Conservation (phyloP, 2,113 vertebrate genomes). For the Dendropsophus ebraccatus region DNA sequence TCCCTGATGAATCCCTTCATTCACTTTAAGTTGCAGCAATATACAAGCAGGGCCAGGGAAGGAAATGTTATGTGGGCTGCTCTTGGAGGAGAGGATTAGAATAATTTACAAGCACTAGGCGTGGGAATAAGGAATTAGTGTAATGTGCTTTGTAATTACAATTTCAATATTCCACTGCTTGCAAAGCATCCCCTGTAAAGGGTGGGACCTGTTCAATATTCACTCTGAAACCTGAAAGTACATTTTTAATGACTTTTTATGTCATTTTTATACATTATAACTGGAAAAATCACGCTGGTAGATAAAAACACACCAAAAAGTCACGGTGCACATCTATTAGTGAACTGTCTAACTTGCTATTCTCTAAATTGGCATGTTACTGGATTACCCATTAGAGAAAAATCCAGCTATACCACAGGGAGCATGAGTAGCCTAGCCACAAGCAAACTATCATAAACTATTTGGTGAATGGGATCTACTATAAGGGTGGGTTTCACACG, state of each 20-base stretch:
- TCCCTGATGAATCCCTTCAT: conserved; percentile 1
- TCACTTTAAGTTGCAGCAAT: conserved; percentile 9
- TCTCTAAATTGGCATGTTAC: not conserved
- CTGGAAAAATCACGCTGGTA: not conserved
- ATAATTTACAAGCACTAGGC: conserved; percentile 46
- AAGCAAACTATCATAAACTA: not conserved
- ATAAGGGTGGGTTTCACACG: not conserved
- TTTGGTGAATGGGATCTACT: not conserved
- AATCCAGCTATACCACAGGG: no score
- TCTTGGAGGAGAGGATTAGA: conserved; percentile 38
- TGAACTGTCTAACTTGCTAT: not conserved
- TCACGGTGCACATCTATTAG: not conserved
- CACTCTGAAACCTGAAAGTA: not conserved
- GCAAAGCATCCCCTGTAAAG: conserved; percentile 10
- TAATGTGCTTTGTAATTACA: conserved; percentile 45
- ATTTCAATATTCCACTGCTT: conserved; percentile 30
- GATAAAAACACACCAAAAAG: not conserved
- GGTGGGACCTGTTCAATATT: not conserved
- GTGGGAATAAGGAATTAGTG: conserved; percentile 48
- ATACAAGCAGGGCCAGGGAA: conserved; percentile 1
- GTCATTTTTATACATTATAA: not conserved
- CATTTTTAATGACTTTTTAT: not conserved
- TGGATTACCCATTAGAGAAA: no score
- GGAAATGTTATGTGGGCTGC: conserved; percentile 6
- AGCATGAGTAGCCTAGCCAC: no score